phyloP scores from a whole-genome alignment of 2,113 vertebrate species.

The Paradoxurus hermaphroditus region DNA sequence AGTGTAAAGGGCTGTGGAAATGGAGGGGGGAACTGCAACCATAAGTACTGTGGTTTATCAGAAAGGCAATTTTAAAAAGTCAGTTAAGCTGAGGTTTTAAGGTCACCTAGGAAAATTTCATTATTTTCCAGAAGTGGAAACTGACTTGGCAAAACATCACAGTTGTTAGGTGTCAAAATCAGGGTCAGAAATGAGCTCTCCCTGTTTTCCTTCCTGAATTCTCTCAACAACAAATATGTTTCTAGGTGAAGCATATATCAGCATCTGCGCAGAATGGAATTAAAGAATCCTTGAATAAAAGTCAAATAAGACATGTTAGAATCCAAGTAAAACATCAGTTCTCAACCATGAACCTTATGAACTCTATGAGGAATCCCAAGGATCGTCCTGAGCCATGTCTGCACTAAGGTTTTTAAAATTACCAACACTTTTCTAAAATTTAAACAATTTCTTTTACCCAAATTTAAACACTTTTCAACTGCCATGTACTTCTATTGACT shows the following conservation, averaged over 20 bases:
- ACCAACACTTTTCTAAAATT: neutral
- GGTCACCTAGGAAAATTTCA: neutral
- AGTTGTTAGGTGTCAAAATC: neutral
- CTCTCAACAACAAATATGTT: neutral
- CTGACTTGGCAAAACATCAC: constrained; percentile 25
- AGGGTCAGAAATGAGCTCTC: constrained; percentile 1
- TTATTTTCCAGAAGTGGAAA: neutral
- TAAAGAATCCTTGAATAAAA: neutral
- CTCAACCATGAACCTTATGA: neutral
- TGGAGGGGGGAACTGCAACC: neutral
- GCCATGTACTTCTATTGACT: neutral
- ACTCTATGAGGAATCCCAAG: neutral
- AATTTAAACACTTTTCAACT: neutral
- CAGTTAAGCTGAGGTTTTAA: constrained; percentile 39
- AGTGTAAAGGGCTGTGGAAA: neutral
- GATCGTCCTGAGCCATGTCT: neutral
- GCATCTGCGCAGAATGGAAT: neutral
- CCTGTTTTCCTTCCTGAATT: neutral
- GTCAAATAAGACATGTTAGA: neutral
- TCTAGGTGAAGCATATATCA: neutral
- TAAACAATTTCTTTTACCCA: neutral
- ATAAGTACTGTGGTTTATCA: neutral
- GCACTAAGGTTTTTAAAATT: neutral
- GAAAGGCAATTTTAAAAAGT: constrained; percentile 37
- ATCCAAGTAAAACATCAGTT: neutral